Conservation (phyloP, 2,797 vertebrate species). For the Sphenopsis melanotis region DNA sequence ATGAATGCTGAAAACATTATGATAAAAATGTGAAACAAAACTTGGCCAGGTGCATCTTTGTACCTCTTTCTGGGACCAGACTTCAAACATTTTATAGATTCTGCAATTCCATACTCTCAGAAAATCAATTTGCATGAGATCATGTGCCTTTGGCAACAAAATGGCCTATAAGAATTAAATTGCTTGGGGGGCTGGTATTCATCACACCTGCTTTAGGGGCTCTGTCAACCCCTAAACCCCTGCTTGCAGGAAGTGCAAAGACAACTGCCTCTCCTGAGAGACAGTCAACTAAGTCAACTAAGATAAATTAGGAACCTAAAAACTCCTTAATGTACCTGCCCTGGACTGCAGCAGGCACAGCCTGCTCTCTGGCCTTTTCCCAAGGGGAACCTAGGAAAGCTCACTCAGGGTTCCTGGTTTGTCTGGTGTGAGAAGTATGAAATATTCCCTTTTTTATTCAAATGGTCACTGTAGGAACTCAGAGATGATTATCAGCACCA, state of each 20-base stretch:
- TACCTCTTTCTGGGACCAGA: not conserved
- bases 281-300: not conserved
- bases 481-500: not conserved
- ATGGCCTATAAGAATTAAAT: not conserved
- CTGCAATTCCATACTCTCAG: not conserved
- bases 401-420: not conserved
- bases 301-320: not conserved
- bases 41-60: not conserved
- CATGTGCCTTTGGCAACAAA: not conserved
- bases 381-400: not conserved
- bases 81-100: not conserved
- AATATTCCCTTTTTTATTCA: not conserved
- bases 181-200: not conserved
- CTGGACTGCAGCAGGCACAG: not conserved
- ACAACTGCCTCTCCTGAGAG: not conserved
- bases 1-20: not conserved
- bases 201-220: conserved; percentile 16
- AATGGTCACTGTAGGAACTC: not conserved
- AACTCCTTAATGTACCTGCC: not conserved
- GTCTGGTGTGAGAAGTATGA: not conserved
- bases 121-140: not conserved
- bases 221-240: not conserved
- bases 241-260: not conserved
- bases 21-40: not conserved
- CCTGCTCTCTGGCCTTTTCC: not conserved